Conservation (phyloP, 2,797 vertebrate genomes). For the Pseudochirops corinnae region DNA sequence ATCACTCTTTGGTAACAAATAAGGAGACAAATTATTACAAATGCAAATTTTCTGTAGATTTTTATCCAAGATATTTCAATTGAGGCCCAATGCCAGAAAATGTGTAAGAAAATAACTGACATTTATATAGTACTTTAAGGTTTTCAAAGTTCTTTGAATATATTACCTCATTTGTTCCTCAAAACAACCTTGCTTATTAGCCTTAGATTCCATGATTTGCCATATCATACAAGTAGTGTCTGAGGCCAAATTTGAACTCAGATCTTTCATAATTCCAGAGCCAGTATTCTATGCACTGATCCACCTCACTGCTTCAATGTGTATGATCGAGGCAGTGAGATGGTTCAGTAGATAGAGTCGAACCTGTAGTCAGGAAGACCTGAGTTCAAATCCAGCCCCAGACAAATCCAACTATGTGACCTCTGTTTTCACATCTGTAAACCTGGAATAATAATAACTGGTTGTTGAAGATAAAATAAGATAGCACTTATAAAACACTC, state of each 20-base stretch:
- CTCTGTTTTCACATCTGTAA: neutral
- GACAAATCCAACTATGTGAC: neutral
- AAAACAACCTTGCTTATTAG: neutral
- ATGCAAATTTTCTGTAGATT: neutral
- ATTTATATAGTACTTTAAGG: neutral
- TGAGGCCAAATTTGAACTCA: neutral
- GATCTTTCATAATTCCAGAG: neutral
- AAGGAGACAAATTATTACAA: neutral
- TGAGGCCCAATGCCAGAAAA: neutral
- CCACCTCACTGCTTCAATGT: neutral
- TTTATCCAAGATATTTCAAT: conserved; percentile 17
- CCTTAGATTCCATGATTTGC: neutral
- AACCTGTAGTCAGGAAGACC: neutral
- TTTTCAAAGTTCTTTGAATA: neutral
- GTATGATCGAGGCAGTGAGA: neutral
- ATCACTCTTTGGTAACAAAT: neutral
- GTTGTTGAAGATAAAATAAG: neutral
- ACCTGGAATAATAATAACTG: neutral
- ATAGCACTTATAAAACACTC: neutral
- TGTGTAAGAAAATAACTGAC: neutral
- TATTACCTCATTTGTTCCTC: neutral
- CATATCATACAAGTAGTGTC: neutral
- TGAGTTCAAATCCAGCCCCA: neutral
- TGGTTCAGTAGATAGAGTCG: neutral
- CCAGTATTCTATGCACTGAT: neutral